Conservation (phyloP, 2,113 vertebrate genomes). For the Eudyptes chrysolophus region DNA sequence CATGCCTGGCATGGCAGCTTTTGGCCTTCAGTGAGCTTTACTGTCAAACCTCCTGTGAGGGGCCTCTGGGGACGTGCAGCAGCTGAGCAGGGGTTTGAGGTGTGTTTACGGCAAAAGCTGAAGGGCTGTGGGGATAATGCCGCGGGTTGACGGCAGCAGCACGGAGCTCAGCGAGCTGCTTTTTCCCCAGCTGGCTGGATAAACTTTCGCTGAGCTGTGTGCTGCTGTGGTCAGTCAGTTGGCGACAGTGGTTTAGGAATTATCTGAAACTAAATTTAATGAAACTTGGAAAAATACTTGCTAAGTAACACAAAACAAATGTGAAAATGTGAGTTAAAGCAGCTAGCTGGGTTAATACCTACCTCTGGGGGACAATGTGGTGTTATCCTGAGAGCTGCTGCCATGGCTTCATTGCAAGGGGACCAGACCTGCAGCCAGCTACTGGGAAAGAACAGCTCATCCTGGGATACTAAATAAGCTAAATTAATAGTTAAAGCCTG, state of each 20-base stretch:
- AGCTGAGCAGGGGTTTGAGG: background rate
- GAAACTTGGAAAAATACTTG: background rate
- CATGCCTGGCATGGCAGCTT: too few species aligned
- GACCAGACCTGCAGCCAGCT: background rate
- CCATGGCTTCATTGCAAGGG: rapidly evolving
- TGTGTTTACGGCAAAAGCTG: background rate
- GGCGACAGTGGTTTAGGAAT: background rate
- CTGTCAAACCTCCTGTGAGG: rapidly evolving
- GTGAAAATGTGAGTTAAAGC: background rate
- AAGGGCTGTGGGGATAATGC: too few species aligned
- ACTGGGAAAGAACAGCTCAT: background rate
- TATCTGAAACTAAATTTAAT: too few species aligned
- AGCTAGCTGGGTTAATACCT: background rate
- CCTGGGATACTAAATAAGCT: too few species aligned
- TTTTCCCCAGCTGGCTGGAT: background rate
- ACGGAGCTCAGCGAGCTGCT: rapidly evolving
- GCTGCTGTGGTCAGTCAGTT: background rate
- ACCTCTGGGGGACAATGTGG: rapidly evolving
- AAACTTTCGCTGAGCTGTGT: too few species aligned
- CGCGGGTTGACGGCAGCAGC: too few species aligned
- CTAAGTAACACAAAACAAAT: background rate
- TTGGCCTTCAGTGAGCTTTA: background rate
- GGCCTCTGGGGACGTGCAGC: rapidly evolving
- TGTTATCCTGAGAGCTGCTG: too few species aligned
- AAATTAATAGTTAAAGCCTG: background rate